These are phyloP conservation scores for Cassiopea xamachana DNA, from an alignment of 30 jellyfish, hydroid and myxozoan species.

Conservation along the genomic window DNA sequence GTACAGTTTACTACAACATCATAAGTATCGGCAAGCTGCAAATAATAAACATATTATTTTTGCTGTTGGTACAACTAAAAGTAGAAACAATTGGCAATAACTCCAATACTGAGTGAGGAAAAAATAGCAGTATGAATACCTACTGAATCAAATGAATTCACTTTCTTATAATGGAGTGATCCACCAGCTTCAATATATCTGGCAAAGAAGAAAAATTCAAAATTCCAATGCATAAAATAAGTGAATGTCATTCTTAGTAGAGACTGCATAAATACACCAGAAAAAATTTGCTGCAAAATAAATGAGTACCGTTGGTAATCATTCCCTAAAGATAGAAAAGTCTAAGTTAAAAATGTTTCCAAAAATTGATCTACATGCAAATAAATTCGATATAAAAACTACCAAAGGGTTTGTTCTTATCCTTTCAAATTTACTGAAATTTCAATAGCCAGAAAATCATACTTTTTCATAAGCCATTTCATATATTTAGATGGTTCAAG, in stretches of 20 bases:
- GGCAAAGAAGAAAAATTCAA: not conserved
- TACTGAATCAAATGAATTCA: slow-evolving; percentile 51
- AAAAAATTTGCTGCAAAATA: no score
- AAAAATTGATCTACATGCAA: no score
- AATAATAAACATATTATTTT: not conserved
- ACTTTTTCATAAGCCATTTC: slow-evolving; percentile 35
- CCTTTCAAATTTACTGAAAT: no score
- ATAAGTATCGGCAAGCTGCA: slow-evolving; percentile 46
- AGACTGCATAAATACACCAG: no score
- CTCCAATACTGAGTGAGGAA: no score
- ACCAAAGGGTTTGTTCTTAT: no score
- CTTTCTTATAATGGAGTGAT: not conserved
- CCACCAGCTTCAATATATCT: slow-evolving; percentile 57
- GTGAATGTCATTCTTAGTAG: not conserved
- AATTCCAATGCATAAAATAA: not conserved
- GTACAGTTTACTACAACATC: slow-evolving; percentile 84
- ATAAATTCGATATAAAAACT: no score
- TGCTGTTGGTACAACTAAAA: no score
- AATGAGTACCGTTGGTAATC: no score
- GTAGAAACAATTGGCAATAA: no score
- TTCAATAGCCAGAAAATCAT: not conserved
- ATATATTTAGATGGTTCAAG: slow-evolving; percentile 35
- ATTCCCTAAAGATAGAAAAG: no score
- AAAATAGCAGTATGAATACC: not conserved
- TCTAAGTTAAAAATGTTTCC: no score